Percentiles rank a stretch among this genome's conserved stretches.
Conservation (phyloP, 2,113 vertebrate genomes). For the Petroica traversi region DNA sequence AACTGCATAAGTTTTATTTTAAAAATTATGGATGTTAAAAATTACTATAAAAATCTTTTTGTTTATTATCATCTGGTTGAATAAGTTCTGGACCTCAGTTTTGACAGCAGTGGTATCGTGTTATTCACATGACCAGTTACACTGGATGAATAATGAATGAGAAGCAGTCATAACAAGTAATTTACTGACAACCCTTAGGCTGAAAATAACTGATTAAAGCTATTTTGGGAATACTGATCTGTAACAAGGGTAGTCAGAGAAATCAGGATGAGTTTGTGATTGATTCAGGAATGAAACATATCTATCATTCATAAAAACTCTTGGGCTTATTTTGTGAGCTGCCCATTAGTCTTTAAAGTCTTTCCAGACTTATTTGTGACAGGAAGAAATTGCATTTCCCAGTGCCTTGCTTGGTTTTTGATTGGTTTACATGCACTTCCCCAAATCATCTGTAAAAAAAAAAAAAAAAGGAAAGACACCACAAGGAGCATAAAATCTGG, state of each 20-base stretch:
- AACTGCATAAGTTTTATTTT: not conserved
- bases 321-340: not conserved
- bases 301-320: not conserved
- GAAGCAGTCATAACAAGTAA: not conserved
- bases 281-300: not conserved
- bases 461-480: fast-evolving
- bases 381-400: not conserved
- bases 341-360: not conserved
- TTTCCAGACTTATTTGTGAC: not conserved
- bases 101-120: not conserved
- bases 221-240: constrained; percentile 19
- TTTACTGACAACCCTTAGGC: constrained; percentile 2
- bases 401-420: not conserved
- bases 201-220: constrained; percentile 38
- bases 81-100: not conserved
- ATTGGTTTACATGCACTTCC: not conserved
- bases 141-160: constrained; percentile 21
- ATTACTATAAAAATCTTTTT: not conserved
- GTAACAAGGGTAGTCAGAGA: not conserved
- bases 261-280: not conserved
- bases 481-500: not conserved
- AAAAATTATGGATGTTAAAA: not conserved
- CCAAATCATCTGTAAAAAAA: not conserved
- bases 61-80: not conserved
- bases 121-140: not conserved